A percentile compares a stretch with the other conserved stretches of the same genome.
These are phyloP conservation scores for Trichonephila clavata DNA, from an alignment of 1,140 invertebrate species.

Conservation along the genomic window DNA sequence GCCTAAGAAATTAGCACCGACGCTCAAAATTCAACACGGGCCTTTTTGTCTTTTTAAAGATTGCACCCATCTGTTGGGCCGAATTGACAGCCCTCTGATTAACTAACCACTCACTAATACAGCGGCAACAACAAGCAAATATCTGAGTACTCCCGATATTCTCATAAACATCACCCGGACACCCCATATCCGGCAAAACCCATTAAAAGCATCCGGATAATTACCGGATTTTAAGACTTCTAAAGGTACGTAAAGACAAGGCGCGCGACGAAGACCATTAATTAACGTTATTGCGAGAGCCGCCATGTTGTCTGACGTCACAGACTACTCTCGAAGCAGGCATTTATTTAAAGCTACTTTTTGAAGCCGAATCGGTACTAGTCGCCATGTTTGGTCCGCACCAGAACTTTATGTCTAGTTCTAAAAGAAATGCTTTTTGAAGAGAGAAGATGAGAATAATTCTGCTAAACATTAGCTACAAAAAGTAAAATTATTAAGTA, in stretches of 20 bases:
- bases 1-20: background rate
- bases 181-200: slow-evolving; percentile 58
- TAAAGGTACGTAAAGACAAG: slow-evolving; percentile 75
- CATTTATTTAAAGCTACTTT: slow-evolving; percentile 67
- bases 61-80: background rate
- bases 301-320: slow-evolving; percentile 75
- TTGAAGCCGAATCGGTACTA: background rate
- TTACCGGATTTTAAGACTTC: slow-evolving; percentile 75
- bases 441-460: no score
- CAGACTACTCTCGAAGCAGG: slow-evolving; percentile 69
- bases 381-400: slow-evolving; percentile 22
- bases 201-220: slow-evolving; percentile 73
- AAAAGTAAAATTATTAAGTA: no score
- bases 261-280: slow-evolving; percentile 72
- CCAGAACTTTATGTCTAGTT: no score
- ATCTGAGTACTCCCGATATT: slow-evolving; percentile 66
- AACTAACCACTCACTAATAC: background rate
- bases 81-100: slow-evolving; percentile 32
- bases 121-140: slow-evolving; percentile 45
- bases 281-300: slow-evolving; percentile 73
- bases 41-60: slow-evolving; percentile 9
- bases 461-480: no score
- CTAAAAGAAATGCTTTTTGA: no score
- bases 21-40: background rate
- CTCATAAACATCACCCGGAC: slow-evolving; percentile 72